These are phyloP conservation scores for Tinea trinotella DNA, from an alignment of 2,888 invertebrate genomes.

Conservation along the genomic window DNA sequence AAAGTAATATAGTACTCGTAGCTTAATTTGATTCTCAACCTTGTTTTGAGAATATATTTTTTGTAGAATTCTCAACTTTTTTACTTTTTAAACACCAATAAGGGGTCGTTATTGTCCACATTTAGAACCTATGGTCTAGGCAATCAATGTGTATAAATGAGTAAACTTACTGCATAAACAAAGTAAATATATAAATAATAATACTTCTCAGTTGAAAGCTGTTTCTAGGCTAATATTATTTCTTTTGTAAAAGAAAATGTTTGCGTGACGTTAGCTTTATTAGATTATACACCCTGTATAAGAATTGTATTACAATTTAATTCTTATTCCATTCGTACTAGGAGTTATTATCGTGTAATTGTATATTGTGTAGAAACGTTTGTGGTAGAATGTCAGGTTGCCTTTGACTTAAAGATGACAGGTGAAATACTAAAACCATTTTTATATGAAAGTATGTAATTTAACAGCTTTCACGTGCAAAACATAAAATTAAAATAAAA, in stretches of 20 bases:
- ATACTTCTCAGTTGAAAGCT: neutral
- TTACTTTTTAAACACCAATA: too few relatives aligned
- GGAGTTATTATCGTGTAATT: neutral
- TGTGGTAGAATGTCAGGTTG: neutral
- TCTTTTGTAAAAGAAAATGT: neutral
- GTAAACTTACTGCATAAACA: neutral
- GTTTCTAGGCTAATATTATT: neutral
- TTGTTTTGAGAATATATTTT: too few relatives aligned
- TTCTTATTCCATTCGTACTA: neutral
- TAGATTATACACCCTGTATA: neutral
- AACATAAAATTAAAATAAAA: neutral
- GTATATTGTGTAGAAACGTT: neutral
- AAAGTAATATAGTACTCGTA: too few relatives aligned
- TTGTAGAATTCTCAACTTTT: too few relatives aligned
- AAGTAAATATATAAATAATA: neutral
- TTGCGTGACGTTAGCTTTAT: neutral
- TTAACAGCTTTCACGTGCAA: neutral
- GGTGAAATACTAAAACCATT: neutral
- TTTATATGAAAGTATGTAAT: neutral
- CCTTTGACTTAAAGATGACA: constrained; percentile 11
- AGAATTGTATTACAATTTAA: neutral
- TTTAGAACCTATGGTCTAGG: too few relatives aligned
- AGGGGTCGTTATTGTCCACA: too few relatives aligned
- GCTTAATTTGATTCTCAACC: too few relatives aligned
- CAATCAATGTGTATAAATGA: too few relatives aligned